A percentile compares a stretch with the other conserved stretches of the same genome.
Evolutionary conservation across 92 coral and sea anemone species (phyloP).

Genomic region (Blastomussa wellsi): DNA sequence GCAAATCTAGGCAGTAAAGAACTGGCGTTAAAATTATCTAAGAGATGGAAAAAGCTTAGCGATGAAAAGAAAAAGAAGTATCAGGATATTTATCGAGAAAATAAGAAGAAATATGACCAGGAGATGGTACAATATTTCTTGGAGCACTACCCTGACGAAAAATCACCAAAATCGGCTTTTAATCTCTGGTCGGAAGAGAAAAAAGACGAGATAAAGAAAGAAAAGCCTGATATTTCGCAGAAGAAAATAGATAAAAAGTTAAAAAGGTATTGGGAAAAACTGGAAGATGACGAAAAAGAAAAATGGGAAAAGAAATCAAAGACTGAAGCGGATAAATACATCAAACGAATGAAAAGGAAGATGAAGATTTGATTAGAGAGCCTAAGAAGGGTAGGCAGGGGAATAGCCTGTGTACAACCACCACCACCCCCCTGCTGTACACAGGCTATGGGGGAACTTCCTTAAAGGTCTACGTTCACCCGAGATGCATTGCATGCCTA

Average conservation of each 20-base stretch:
- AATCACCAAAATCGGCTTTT: constrained; percentile 58
- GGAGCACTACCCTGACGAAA: constrained; percentile 41
- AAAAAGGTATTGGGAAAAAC: constrained; percentile 58
- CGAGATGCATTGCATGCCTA: too few relatives aligned
- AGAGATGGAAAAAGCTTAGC: constrained; percentile 64
- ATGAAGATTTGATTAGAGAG: background rate
- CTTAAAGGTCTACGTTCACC: too few relatives aligned
- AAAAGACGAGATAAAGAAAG: constrained; percentile 22
- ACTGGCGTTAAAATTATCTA: constrained; percentile 27
- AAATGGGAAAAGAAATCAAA: constrained; percentile 58
- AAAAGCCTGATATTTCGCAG: constrained; percentile 62
- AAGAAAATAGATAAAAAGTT: constrained; percentile 64
- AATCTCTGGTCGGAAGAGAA: constrained; percentile 63
- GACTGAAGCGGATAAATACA: constrained; percentile 26
- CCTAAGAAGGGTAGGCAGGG: background rate
- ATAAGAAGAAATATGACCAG: constrained; percentile 42
- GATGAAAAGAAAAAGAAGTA: constrained; percentile 65
- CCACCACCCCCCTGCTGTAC: too few relatives aligned
- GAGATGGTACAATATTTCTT: constrained; percentile 47
- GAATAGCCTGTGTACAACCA: too few relatives aligned
- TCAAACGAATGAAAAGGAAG: constrained; percentile 19
- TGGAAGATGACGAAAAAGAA: constrained; percentile 42
- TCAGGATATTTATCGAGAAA: constrained; percentile 38
- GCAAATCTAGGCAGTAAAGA: constrained; percentile 39
- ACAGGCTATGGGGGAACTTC: too few relatives aligned